Conservation (phyloP, 2,797 vertebrate genomes). For the Parauchenoglanis ngamensis region DNA sequence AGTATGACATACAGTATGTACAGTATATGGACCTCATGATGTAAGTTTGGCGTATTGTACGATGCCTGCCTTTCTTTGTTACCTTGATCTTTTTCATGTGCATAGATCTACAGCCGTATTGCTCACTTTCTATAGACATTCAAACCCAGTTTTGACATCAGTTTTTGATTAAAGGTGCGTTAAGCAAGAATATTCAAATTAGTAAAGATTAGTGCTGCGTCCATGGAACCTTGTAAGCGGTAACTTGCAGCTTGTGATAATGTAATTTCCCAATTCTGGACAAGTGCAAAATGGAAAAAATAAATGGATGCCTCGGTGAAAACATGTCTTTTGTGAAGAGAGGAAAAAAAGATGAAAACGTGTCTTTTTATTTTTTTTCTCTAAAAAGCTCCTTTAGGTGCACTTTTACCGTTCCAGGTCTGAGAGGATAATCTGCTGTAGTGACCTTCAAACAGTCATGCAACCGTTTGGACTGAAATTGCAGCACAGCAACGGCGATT, state of each 20-base stretch:
- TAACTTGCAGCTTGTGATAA: background rate
- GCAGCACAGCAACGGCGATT: background rate
- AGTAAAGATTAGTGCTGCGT: background rate
- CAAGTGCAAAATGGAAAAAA: background rate
- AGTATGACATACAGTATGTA: background rate
- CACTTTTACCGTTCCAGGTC: background rate
- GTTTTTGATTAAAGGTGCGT: background rate
- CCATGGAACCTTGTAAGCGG: background rate
- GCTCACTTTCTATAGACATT: background rate
- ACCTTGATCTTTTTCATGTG: too few relatives aligned
- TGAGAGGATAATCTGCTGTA: background rate
- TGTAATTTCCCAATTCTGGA: background rate
- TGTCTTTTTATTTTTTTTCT: background rate
- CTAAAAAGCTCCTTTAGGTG: background rate
- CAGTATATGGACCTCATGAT: background rate
- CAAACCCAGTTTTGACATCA: background rate
- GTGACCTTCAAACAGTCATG: background rate
- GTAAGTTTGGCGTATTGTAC: background rate
- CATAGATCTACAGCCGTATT: too few relatives aligned
- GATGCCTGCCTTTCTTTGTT: too few relatives aligned
- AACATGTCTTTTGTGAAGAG: too few relatives aligned
- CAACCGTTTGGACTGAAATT: background rate
- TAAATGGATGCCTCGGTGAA: background rate
- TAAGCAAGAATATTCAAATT: background rate
- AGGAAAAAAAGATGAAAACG: too few relatives aligned